phyloP scores from a whole-genome alignment of 2,888 invertebrate genomes.

The Timema cristinae region DNA sequence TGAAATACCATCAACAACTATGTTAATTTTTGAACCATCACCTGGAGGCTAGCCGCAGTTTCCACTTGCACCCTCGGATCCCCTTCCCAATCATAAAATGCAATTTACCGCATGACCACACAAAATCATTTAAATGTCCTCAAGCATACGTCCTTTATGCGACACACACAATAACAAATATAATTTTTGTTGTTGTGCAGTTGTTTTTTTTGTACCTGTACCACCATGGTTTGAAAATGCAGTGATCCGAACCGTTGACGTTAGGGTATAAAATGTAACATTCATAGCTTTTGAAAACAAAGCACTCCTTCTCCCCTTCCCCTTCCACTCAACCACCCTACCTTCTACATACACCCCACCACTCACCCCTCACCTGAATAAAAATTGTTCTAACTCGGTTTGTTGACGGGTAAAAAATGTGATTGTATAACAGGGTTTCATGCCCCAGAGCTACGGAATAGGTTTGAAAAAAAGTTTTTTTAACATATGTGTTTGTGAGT shows the following conservation, averaged over 20 bases:
- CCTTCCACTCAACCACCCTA: background rate
- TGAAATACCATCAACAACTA: constrained; percentile 11
- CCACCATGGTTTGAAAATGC: too few species aligned
- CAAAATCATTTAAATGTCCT: constrained; percentile 22
- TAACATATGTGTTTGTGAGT: too few species aligned
- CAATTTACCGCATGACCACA: constrained; percentile 25
- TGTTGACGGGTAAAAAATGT: too few species aligned
- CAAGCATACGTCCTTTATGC: background rate
- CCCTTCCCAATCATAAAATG: constrained; percentile 23
- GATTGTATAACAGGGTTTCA: too few species aligned
- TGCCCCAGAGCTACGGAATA: too few species aligned
- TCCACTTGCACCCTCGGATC: background rate
- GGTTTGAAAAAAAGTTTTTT: too few species aligned
- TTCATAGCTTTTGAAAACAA: background rate
- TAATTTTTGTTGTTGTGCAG: too few species aligned
- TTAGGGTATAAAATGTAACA: too few species aligned
- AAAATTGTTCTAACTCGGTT: background rate
- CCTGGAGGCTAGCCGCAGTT: background rate
- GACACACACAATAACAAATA: too few species aligned
- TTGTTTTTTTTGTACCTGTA: too few species aligned
- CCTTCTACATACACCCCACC: background rate
- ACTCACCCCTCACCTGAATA: background rate
- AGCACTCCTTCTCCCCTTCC: background rate
- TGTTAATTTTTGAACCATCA: constrained; percentile 15
- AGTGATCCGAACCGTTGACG: too few species aligned